Conservation (phyloP, 1,140 invertebrate species). For the Drosophila bifasciata region DNA sequence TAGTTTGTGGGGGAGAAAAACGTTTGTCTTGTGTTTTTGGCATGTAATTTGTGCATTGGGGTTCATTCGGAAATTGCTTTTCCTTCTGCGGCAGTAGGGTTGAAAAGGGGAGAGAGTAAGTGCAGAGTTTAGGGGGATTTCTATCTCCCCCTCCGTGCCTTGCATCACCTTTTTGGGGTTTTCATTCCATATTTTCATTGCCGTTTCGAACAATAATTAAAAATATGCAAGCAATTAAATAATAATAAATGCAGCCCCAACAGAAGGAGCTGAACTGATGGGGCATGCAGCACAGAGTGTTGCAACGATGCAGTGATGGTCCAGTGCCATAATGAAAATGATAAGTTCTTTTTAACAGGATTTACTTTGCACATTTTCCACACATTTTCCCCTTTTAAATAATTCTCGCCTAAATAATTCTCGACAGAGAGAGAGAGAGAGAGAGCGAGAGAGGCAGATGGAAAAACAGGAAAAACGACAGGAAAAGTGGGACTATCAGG, state of each 20-base stretch:
- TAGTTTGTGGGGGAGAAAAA: constrained; percentile 20
- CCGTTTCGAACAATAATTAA: constrained; percentile 71
- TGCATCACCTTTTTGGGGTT: neutral
- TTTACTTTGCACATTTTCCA: constrained; percentile 63
- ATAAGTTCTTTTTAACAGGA: constrained; percentile 79
- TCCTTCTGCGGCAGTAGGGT: constrained; percentile 5
- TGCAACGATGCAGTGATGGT: neutral
- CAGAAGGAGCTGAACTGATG: neutral
- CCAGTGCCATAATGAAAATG: constrained; percentile 65
- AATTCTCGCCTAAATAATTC: constrained; percentile 28
- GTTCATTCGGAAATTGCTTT: constrained; percentile 72
- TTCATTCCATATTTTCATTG: constrained; percentile 46
- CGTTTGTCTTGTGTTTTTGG: constrained; percentile 73
- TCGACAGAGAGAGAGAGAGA: neutral
- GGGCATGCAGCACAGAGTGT: neutral
- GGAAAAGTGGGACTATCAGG: no score
- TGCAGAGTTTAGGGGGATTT: neutral
- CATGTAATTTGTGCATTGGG: constrained; percentile 65
- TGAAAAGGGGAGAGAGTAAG: no score
- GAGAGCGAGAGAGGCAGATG: neutral
- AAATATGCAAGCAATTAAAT: constrained; percentile 73
- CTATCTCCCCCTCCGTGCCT: neutral
- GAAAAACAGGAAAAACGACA: neutral
- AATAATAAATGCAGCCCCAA: constrained; percentile 49
- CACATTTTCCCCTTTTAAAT: constrained; percentile 13